A percentile compares a stretch with the other conserved stretches of the same genome.
Conservation (phyloP, 2,888 invertebrate genomes). For the Syrista parreyssii region DNA sequence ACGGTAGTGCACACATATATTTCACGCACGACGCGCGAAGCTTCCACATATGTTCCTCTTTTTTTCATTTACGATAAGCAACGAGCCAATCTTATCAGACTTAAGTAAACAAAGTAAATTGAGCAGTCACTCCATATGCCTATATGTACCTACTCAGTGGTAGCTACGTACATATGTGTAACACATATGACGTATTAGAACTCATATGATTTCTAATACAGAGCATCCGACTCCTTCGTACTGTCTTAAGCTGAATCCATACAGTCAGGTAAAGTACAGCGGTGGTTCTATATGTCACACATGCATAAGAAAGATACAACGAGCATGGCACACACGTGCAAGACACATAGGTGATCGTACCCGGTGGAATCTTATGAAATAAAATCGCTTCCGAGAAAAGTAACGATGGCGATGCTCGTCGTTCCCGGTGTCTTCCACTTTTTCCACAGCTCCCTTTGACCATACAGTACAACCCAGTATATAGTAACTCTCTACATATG, state of each 20-base stretch:
- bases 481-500: not conserved
- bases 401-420: not conserved
- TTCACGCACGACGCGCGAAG: not conserved
- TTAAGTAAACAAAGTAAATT: not conserved
- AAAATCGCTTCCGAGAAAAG: constrained; percentile 7
- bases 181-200: not conserved
- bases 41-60: not conserved
- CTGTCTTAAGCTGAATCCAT: not conserved
- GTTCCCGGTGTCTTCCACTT: constrained; percentile 2
- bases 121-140: not conserved
- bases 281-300: not conserved
- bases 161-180: not conserved
- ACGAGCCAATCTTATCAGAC: not conserved
- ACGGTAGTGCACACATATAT: not conserved
- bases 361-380: constrained; percentile 4
- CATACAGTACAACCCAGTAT: not conserved
- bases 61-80: not conserved
- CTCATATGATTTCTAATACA: not conserved
- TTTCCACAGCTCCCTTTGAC: not conserved
- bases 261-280: not conserved
- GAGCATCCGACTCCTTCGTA: not conserved
- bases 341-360: not conserved
- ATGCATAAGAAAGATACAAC: not conserved
- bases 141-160: not conserved
- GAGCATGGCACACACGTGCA: not conserved